phyloP scores from a whole-genome alignment of 2,888 invertebrate species.

The Parthenolecanium corni region DNA sequence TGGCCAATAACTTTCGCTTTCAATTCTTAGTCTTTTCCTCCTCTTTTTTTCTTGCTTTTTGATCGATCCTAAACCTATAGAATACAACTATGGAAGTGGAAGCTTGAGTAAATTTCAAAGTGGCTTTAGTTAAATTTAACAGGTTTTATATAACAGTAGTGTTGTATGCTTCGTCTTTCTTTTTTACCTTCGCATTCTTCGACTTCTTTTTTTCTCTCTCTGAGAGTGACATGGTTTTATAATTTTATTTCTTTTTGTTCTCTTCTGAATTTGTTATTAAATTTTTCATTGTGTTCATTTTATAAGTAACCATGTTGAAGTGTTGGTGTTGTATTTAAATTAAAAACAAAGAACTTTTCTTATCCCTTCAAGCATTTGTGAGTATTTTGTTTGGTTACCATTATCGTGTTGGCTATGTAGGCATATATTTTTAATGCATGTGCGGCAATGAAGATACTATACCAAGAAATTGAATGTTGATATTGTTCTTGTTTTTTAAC shows the following conservation, averaged over 20 bases:
- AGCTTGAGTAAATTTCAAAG: conserved; percentile 21
- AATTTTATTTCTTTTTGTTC: background rate
- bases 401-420: no score
- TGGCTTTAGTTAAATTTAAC: conserved; percentile 10
- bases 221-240: background rate
- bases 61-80: background rate
- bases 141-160: conserved; percentile 8
- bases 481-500: no score
- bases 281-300: background rate
- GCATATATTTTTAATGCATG: no score
- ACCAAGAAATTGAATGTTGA: no score
- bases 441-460: no score
- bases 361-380: no score
- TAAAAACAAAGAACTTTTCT: no score
- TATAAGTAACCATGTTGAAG: background rate
- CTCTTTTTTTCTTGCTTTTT: background rate
- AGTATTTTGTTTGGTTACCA: no score
- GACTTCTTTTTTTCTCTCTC: background rate
- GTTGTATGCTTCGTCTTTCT: conserved; percentile 1
- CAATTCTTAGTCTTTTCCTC: conserved; percentile 20
- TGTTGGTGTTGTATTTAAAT: background rate
- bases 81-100: conserved; percentile 1
- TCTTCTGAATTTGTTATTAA: background rate
- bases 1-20: conserved; percentile 26
- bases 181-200: background rate